A percentile compares a stretch with the other conserved stretches of the same genome.
phyloP scores from a whole-genome alignment of 2,888 invertebrate species.

The Imbricaverruca yamaguchii region DNA sequence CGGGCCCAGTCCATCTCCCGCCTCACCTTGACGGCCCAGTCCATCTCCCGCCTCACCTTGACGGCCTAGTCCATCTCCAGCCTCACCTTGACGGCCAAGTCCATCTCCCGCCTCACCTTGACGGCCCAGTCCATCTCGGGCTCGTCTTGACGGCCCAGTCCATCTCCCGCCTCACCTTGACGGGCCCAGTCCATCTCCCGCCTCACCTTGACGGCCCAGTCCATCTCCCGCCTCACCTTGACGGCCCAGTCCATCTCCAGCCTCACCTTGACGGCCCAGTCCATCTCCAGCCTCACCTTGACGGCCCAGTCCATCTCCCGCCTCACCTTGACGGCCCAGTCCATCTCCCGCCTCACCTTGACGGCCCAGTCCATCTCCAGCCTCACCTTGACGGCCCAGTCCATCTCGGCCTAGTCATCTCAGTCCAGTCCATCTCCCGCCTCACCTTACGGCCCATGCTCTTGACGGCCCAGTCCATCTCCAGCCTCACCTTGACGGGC shows the following conservation, averaged over 20 bases:
- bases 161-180: slow-evolving; percentile 32
- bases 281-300: slow-evolving; percentile 36
- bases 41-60: too few relatives aligned
- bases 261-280: slow-evolving; percentile 22
- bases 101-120: slow-evolving; percentile 37
- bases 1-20: too few relatives aligned
- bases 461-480: too few relatives aligned
- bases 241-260: slow-evolving; percentile 37
- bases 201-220: slow-evolving; percentile 22
- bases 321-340: slow-evolving; percentile 22
- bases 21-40: too few relatives aligned
- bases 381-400: slow-evolving; percentile 22
- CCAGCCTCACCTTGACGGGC: too few relatives aligned
- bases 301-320: slow-evolving; percentile 37
- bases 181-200: slow-evolving; percentile 37
- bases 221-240: slow-evolving; percentile 37
- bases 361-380: slow-evolving; percentile 37
- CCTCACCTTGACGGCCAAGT: slow-evolving; percentile 22
- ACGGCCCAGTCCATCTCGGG: slow-evolving; percentile 39
- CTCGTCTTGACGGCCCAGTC: slow-evolving; percentile 38
- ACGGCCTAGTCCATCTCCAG: slow-evolving; percentile 37
- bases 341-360: slow-evolving; percentile 37
- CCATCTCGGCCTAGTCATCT: slow-evolving; percentile 41
- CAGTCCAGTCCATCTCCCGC: too few relatives aligned
- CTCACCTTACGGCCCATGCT: too few relatives aligned